Percentiles rank a stretch among this genome's conserved stretches.
phyloP scores from a whole-genome alignment of 1,140 invertebrate genomes.

The Vanessa atalanta region DNA sequence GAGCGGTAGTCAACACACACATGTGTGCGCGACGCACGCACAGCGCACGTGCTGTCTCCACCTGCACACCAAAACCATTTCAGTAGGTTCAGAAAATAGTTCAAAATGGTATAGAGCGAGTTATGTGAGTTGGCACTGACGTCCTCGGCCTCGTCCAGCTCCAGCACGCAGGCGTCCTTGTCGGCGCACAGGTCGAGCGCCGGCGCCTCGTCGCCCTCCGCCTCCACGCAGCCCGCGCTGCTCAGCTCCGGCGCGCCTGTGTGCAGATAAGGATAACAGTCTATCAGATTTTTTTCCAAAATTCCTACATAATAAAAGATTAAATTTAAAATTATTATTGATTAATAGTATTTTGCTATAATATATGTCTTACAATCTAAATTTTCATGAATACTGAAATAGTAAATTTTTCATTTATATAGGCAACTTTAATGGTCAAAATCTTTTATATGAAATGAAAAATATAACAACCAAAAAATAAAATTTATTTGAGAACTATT shows the following conservation, averaged over 20 bases:
- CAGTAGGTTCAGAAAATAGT: background rate
- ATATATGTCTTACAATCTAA: too few species aligned
- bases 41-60: constrained; percentile 61
- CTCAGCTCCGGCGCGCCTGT: background rate
- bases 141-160: constrained; percentile 70
- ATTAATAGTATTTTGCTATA: too few species aligned
- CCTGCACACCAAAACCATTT: constrained; percentile 38
- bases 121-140: constrained; percentile 43
- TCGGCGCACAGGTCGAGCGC: constrained; percentile 62
- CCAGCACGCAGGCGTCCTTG: constrained; percentile 67
- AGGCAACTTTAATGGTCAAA: too few species aligned
- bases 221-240: constrained; percentile 42
- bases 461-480: too few species aligned
- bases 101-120: constrained; percentile 3
- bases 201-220: constrained; percentile 57
- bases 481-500: too few species aligned
- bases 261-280: too few species aligned
- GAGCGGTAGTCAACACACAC: constrained; percentile 46
- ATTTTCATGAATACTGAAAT: too few species aligned
- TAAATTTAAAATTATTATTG: too few species aligned
- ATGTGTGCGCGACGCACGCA: constrained; percentile 50
- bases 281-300: too few species aligned
- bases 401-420: too few species aligned
- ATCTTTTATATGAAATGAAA: too few species aligned
- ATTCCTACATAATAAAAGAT: too few species aligned